Evolutionary conservation across 2,113 vertebrate genomes (phyloP), one percentile per base, ranked within the genome.

Genomic region (Toxostoma redivivum): DNA sequence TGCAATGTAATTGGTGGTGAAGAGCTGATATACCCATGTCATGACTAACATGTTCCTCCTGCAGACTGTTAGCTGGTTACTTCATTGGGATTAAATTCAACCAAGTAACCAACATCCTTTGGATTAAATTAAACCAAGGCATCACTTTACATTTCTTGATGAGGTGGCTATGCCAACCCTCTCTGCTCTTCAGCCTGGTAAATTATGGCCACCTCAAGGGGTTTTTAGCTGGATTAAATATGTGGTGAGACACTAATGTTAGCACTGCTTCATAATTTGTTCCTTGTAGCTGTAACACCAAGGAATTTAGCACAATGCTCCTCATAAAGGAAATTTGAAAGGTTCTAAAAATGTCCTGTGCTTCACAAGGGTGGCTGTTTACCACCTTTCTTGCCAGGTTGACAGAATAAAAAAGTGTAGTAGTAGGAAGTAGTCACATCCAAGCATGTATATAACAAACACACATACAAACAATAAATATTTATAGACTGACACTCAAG

Each of bases 191-290:
- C 76, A 66, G 25, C 66, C 53, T 88, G 60, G 67, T 86, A 58
- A 91, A 88, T 89, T 88, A 97, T 33, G 71, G 62, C 70, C 47
- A 88, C 95, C 40, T 96, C 77, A 90, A 86, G 80, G 45, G 27
- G 81, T 67, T 98, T 97, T 85, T 48, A 92, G 82, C 70, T 85
- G 91, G 87, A 96, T 96, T 96, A 97, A 97, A 97, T 94, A 92
- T 42, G 76, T 81, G 93, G 94, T 82, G 95, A 97, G 96, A 98
- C 87, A 67, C 90, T 94, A 95, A 94, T 64, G 88, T 95, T 95
- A 96, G 96, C 48, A 31, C 25, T 11, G 2, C 53, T 80, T 58
- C 79, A 66, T 86, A 57, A 94, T 88, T 95, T 94, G 93, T 80
- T 92, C 69, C 69, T 81, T 17, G 54, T 31, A 94, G 58, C 57